These are phyloP conservation scores for Chromis chromis DNA, from an alignment of 2,797 vertebrate species.

Conservation along the genomic window DNA sequence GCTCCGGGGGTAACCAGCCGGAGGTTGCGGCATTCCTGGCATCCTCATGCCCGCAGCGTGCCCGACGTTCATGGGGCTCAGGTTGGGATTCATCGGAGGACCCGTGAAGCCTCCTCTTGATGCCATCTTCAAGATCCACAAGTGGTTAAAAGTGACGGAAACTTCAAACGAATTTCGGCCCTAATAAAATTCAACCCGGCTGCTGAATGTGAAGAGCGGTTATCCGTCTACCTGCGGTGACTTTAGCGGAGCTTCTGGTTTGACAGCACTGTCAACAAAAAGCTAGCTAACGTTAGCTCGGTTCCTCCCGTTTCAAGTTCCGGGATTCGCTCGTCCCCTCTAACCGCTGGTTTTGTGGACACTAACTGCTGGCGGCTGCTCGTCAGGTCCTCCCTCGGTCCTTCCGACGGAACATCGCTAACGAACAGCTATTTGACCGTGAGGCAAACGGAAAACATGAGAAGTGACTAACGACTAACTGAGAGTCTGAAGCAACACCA, in stretches of 20 bases:
- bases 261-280: conserved; percentile 81
- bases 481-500: conserved; percentile 7
- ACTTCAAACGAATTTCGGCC: conserved; percentile 20
- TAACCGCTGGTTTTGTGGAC: conserved; percentile 30
- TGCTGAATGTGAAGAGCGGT: not conserved
- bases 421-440: not conserved
- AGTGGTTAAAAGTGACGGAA: conserved; percentile 59
- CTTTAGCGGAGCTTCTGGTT: conserved; percentile 21
- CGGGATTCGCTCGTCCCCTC: conserved; percentile 61
- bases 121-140: conserved; percentile 78
- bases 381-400: conserved; percentile 54
- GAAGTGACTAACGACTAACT: conserved; percentile 15
- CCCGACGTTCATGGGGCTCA: conserved; percentile 78
- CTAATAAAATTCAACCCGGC: not conserved
- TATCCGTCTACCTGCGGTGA: too few species aligned
- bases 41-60: conserved; percentile 80
- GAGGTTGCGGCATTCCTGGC: conserved; percentile 76
- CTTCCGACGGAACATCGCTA: not conserved
- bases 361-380: conserved; percentile 28
- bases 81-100: conserved; percentile 74
- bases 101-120: conserved; percentile 82
- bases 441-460: conserved; percentile 30
- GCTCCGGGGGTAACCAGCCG: conserved; percentile 76
- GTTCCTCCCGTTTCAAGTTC: conserved; percentile 65
- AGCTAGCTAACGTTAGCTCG: conserved; percentile 76